A percentile compares a stretch with the other conserved stretches of the same genome.
Evolutionary conservation across 1,140 invertebrate species (phyloP).

Genomic region (Eumeta japonica): DNA sequence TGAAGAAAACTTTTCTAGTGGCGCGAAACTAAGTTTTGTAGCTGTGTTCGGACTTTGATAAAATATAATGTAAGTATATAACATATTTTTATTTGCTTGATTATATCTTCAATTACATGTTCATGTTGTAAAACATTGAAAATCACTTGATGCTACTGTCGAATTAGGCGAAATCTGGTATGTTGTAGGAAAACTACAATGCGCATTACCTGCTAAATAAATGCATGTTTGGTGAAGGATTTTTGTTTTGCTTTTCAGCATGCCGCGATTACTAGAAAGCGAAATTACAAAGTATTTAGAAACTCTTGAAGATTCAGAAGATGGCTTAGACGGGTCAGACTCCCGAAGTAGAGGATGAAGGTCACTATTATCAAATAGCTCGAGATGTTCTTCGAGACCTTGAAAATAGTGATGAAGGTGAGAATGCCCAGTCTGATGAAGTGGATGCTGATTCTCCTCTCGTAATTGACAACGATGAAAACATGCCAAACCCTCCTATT

Average conservation of each 20-base stretch:
- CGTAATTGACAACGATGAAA: slow-evolving; percentile 23
- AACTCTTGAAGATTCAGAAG: slow-evolving; percentile 27
- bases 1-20: slow-evolving; percentile 29
- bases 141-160: slow-evolving; percentile 6
- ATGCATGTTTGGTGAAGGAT: slow-evolving; percentile 17
- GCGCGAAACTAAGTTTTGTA: slow-evolving; percentile 29
- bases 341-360: slow-evolving; percentile 24
- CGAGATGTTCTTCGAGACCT: slow-evolving; percentile 13
- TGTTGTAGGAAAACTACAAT: slow-evolving; percentile 6
- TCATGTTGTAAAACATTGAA: slow-evolving; percentile 5
- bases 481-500: slow-evolving; percentile 27
- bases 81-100: slow-evolving; percentile 5
- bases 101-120: slow-evolving; percentile 6
- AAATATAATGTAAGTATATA: slow-evolving; percentile 21
- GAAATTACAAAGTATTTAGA: slow-evolving; percentile 24
- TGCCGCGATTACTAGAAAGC: slow-evolving; percentile 25
- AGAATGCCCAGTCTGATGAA: slow-evolving; percentile 19
- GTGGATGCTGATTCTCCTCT: slow-evolving; percentile 26
- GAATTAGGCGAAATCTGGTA: slow-evolving; percentile 6
- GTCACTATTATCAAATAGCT: slow-evolving; percentile 10
- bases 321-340: slow-evolving; percentile 20
- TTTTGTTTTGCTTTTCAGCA: slow-evolving; percentile 23
- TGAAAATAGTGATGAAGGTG: slow-evolving; percentile 26
- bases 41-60: slow-evolving; percentile 28
- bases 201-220: slow-evolving; percentile 5